These are phyloP conservation scores for Monochamus saltuarius DNA, from an alignment of 1,140 invertebrate species.

Conservation along the genomic window DNA sequence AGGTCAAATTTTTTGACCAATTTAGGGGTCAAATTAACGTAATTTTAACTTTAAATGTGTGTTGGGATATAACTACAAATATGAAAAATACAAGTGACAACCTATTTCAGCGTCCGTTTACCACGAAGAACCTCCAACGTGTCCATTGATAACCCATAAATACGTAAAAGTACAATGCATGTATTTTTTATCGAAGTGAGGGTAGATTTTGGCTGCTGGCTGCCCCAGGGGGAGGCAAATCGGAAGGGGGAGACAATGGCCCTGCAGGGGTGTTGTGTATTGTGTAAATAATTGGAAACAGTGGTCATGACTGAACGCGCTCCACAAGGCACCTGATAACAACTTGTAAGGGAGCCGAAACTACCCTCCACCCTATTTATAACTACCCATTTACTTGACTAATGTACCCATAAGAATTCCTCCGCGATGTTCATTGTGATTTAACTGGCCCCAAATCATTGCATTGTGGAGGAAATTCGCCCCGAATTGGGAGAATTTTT, in stretches of 20 bases:
- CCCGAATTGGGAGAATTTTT: too few relatives aligned
- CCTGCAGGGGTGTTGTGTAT: conserved; percentile 35
- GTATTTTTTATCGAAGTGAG: conserved; percentile 19
- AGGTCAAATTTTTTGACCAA: too few relatives aligned
- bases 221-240: conserved; percentile 3
- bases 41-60: too few relatives aligned
- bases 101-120: too few relatives aligned
- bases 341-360: conserved; percentile 40
- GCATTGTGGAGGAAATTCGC: conserved; percentile 3
- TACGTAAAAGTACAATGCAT: conserved; percentile 16
- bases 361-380: conserved; percentile 34
- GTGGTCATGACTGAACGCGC: conserved; percentile 42
- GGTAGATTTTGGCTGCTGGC: conserved; percentile 1
- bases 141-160: conserved; percentile 5
- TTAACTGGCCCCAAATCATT: conserved; percentile 31
- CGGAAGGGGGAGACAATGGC: conserved; percentile 30
- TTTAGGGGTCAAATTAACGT: too few relatives aligned
- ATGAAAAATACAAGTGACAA: too few relatives aligned
- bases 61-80: too few relatives aligned
- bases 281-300: conserved; percentile 47
- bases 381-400: conserved; percentile 47
- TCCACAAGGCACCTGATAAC: conserved; percentile 40
- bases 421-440: conserved; percentile 25
- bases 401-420: conserved; percentile 46
- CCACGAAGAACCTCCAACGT: too few relatives aligned